Evolutionary conservation across 1,140 invertebrate species (phyloP).

Genomic region (Drosophila santomea): DNA sequence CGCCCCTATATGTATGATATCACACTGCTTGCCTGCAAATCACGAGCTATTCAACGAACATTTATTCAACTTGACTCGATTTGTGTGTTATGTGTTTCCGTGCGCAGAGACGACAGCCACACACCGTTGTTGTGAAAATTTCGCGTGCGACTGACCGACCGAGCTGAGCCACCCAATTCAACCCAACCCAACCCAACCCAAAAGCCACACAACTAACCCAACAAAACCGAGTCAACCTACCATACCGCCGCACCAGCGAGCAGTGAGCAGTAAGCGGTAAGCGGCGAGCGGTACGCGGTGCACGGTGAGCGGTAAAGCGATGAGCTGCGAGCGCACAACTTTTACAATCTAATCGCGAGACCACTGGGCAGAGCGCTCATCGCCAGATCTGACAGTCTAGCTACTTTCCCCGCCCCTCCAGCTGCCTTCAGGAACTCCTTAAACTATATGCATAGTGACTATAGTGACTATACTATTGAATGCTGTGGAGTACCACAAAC

Average conservation of each 20-base stretch:
- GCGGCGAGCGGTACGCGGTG: constrained; percentile 5
- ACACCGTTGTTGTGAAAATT: constrained; percentile 65
- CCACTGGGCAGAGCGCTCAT: constrained; percentile 63
- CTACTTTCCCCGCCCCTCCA: constrained; percentile 9
- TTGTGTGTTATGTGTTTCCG: constrained; percentile 1
- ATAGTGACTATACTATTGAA: too few relatives aligned
- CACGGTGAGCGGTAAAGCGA: constrained; percentile 18
- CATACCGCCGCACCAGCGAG: constrained; percentile 6
- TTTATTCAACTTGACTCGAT: not conserved
- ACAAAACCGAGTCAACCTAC: not conserved
- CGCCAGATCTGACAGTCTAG: constrained; percentile 17
- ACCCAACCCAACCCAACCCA: constrained; percentile 14
- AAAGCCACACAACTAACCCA: constrained; percentile 3
- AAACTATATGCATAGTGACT: not conserved
- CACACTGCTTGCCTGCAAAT: constrained; percentile 10
- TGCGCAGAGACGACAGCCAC: not conserved
- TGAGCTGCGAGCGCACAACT: constrained; percentile 37
- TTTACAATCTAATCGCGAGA: constrained; percentile 74
- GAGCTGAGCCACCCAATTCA: constrained; percentile 37
- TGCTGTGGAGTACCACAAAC: not conserved
- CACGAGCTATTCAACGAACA: not conserved
- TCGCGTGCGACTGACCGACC: constrained; percentile 68
- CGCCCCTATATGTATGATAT: constrained; percentile 44
- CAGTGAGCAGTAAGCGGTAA: too few relatives aligned
- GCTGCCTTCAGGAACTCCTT: not conserved